A percentile compares a stretch with the other conserved stretches of the same genome.
These are phyloP conservation scores for Oceanites oceanicus DNA, from an alignment of 2,113 vertebrate species.

Conservation along the genomic window DNA sequence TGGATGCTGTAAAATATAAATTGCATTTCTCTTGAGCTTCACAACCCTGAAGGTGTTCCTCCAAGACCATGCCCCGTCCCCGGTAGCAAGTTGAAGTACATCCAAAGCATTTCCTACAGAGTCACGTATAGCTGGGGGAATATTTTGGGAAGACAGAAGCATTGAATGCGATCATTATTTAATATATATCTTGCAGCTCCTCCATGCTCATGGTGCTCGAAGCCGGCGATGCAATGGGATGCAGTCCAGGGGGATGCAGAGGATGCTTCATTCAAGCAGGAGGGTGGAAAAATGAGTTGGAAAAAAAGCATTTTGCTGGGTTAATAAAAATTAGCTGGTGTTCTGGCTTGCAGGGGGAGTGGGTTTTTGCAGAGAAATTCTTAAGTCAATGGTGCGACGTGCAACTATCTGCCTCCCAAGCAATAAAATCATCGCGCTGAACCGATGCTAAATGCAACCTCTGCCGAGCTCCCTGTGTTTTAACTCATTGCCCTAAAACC, in stretches of 20 bases:
- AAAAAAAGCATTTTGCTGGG: neutral
- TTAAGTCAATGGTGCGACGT: neutral
- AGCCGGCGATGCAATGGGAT: neutral
- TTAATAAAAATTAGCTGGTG: too few relatives aligned
- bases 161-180: accelerated
- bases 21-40: neutral
- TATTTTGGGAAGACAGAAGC: neutral
- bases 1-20: neutral
- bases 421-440: neutral
- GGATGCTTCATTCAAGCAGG: neutral
- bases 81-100: neutral
- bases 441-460: neutral
- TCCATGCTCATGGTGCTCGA: neutral
- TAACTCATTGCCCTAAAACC: neutral
- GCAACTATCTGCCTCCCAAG: neutral
- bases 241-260: neutral
- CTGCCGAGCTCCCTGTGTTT: accelerated
- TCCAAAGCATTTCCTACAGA: neutral
- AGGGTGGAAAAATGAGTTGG: neutral
- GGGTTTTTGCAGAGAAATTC: neutral
- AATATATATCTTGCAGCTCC: neutral
- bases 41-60: accelerated
- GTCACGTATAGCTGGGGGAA: accelerated
- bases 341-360: neutral
- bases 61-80: too few relatives aligned